A percentile compares a stretch with the other conserved stretches of the same genome.
phyloP scores from a whole-genome alignment of 2,113 vertebrate species.

The Lichenostomus cassidix region DNA sequence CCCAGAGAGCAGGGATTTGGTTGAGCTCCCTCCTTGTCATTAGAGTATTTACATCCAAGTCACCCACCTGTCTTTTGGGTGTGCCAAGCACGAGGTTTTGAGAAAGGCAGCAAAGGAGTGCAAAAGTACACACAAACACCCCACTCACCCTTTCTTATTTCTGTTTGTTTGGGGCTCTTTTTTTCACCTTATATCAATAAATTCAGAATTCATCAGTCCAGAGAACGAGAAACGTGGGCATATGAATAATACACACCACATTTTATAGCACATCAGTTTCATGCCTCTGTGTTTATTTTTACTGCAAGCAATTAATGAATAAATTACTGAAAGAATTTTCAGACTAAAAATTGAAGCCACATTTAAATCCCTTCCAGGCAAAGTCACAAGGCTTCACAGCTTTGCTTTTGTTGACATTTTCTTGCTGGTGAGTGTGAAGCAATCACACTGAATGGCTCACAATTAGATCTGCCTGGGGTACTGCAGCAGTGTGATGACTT shows the following conservation, averaged over 20 bases:
- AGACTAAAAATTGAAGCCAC: background rate
- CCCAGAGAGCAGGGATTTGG: background rate
- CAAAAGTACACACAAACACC: background rate
- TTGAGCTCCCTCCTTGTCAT: background rate
- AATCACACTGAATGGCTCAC: background rate
- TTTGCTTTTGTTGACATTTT: background rate
- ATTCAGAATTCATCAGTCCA: background rate
- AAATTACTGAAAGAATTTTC: background rate
- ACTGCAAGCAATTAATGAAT: background rate
- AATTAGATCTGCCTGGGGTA: background rate
- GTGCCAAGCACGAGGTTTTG: background rate
- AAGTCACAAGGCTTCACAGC: background rate
- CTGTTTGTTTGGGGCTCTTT: background rate
- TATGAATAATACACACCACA: background rate
- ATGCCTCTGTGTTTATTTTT: background rate
- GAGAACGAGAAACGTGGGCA: background rate
- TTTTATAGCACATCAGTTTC: background rate
- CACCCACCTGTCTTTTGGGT: background rate
- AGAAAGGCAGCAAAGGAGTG: background rate
- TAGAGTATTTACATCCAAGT: background rate
- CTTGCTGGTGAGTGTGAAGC: background rate
- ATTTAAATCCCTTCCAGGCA: background rate
- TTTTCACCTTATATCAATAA: background rate
- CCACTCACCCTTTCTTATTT: background rate
- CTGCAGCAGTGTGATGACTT: background rate